Evolutionary conservation across 2,113 vertebrate species (phyloP).

Genomic region (Hyla sarda): DNA sequence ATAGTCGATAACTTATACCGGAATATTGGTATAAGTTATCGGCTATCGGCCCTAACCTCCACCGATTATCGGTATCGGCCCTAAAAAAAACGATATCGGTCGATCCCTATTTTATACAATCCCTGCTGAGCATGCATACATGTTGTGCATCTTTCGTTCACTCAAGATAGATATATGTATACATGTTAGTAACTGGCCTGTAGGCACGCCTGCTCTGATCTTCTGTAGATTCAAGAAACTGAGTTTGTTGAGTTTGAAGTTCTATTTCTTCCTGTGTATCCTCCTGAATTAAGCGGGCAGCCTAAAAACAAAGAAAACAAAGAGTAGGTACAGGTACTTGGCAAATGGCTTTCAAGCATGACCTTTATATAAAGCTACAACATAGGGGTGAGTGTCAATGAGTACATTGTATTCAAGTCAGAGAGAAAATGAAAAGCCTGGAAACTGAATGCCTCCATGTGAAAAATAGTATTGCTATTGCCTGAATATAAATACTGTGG

Average conservation of each 20-base stretch:
- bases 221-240: constrained; percentile 87
- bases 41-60: too few relatives aligned
- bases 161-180: background rate
- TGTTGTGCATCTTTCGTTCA: background rate
- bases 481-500: too few relatives aligned
- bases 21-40: too few relatives aligned
- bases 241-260: constrained; percentile 76
- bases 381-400: background rate
- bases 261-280: constrained; percentile 82
- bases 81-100: too few relatives aligned
- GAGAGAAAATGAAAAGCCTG: background rate
- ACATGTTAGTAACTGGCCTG: constrained; percentile 74
- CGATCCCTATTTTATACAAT: too few relatives aligned
- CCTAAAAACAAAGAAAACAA: constrained; percentile 71
- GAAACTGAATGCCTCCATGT: background rate
- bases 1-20: too few relatives aligned
- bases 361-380: background rate
- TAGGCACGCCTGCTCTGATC: constrained; percentile 89
- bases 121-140: background rate
- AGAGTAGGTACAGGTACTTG: background rate
- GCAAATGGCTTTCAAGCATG: background rate
- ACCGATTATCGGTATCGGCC: too few relatives aligned
- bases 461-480: background rate
- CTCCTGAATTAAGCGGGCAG: constrained; percentile 87
- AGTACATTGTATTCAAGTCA: background rate